A percentile compares a stretch with the other conserved stretches of the same genome.
These are phyloP conservation scores for Paradisaea rubra DNA, from an alignment of 2,113 vertebrate species.

Conservation along the genomic window DNA sequence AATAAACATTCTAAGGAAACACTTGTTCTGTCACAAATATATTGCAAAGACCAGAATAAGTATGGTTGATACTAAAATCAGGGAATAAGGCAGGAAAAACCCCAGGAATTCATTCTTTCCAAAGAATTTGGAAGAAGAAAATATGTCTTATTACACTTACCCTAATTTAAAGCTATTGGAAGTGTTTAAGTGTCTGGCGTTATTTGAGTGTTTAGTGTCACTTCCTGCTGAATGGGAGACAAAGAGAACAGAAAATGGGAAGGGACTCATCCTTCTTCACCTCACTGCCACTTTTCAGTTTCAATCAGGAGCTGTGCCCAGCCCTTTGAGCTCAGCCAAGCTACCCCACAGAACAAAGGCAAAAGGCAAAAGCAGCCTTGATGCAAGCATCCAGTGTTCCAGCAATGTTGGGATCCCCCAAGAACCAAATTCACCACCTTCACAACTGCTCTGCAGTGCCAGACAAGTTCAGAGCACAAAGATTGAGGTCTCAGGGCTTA, in stretches of 20 bases:
- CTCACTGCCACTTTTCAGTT: background rate
- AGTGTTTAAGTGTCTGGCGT: background rate
- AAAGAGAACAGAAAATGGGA: background rate
- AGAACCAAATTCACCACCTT: background rate
- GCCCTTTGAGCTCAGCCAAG: background rate
- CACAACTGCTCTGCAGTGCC: background rate
- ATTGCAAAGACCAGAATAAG: background rate
- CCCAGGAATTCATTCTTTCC: background rate
- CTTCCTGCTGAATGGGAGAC: background rate
- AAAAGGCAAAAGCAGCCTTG: background rate
- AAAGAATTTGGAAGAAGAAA: background rate
- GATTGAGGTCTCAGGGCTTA: accelerated
- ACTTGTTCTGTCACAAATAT: background rate
- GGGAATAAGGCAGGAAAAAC: background rate
- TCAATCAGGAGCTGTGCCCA: background rate
- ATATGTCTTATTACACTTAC: background rate
- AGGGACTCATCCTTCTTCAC: background rate
- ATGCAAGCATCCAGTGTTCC: background rate
- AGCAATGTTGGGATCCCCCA: accelerated
- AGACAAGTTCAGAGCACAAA: background rate
- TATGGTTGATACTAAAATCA: background rate
- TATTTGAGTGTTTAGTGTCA: background rate
- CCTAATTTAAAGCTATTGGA: background rate
- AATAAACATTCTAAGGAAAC: background rate
- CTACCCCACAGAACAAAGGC: background rate